Conservation (phyloP, 2,113 vertebrate genomes). For the Climacteris rufus region DNA sequence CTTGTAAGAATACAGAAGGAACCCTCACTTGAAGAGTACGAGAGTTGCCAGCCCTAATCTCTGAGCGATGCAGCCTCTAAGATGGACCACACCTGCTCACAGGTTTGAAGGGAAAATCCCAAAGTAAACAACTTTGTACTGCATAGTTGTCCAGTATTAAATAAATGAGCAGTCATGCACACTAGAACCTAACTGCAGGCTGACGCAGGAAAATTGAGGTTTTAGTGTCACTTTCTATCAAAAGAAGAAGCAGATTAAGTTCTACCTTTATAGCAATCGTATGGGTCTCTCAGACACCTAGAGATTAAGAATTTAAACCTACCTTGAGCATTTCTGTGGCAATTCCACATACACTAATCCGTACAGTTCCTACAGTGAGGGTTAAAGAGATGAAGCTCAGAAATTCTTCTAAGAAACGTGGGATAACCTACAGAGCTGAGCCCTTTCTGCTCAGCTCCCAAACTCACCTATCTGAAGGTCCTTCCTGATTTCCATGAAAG, state of each 20-base stretch:
- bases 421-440: neutral
- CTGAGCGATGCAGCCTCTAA: neutral
- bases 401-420: neutral
- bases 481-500: neutral
- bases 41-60: neutral
- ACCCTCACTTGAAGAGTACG: fast-evolving
- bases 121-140: neutral
- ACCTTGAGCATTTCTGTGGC: neutral
- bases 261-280: neutral
- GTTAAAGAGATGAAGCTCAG: neutral
- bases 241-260: neutral
- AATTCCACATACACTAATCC: neutral
- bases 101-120: neutral
- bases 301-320: neutral
- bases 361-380: neutral
- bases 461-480: neutral
- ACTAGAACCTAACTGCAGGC: neutral
- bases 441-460: neutral
- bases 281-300: neutral
- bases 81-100: neutral
- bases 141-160: neutral
- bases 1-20: neutral
- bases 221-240: neutral
- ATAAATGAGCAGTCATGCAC: neutral
- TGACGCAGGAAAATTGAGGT: neutral